Evolutionary conservation across 2,888 invertebrate species (phyloP), one percentile per base, ranked within the genome.

Genomic region (Salpingus planirostris): DNA sequence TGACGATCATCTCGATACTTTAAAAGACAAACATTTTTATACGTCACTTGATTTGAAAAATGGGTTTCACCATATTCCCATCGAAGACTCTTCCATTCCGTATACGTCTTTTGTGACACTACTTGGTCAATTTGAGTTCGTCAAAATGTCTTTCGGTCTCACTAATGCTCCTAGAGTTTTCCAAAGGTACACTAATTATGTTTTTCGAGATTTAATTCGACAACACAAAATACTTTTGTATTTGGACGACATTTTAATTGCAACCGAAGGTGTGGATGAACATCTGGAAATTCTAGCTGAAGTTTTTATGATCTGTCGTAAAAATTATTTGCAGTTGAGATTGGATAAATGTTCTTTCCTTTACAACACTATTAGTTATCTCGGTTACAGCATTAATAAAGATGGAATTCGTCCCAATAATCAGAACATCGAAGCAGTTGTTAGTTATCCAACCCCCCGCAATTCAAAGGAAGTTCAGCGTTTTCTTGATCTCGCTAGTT

Each of bases 1-100:
- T n/a, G 51, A 53, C 13, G 53, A 53, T 23, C 42, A 49, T 8
- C 29, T 49, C 12, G 43, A 44, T 13, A 10, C 15, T 4, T 24
- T 48, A n/a, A 11, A 24, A 3, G 32, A 33, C 7, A 44, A 48
- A 24, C 26, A 13, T 10, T 42, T 33, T 25, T 50, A 49, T 18
- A 40, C 40, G 2, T 3, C 31, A 4, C 29, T 50, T 4, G 48
- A 52, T 35, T 13, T 48, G 10, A 42, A 36, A 27, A 43, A 33
- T 28, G 47, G 45, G 2, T 51, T 50, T 21, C 34, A 44, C 24
- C 47, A 47, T 21, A 25, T 47, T 4, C 14, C 13, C 3, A 29
- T 50, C 22, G 31, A 36, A 3, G 28, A 33, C n/a, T 38, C 42
- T 6, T 46, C 45, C 3, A 35, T 44, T 6, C 33, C 38, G 15